Base-by-base conservation (phyloP, 2,888 invertebrate species). In the Laspeyria flexula region DNA sequence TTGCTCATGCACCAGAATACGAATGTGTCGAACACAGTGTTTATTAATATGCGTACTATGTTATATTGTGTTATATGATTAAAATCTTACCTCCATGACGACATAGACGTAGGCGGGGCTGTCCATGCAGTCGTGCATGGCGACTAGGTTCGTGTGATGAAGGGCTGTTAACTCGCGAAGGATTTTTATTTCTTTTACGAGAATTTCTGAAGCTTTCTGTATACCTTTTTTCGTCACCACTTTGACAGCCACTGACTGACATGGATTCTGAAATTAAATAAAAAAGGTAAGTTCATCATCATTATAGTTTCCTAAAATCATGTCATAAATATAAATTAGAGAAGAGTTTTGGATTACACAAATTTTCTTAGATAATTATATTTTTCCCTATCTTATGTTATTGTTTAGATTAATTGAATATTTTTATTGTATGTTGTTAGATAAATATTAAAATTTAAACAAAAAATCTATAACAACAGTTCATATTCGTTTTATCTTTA, bases 181-280 rank as follows among this genome's bases (percentile, higher is more conserved):
- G 78, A 99, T 99, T 93, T 99, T 99, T 66, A 99, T 99, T 93
- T 99, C 99, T 86, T 99, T 99, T 59, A 97, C 97, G 37, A 99
- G 95, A 62, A 99, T 94, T 90, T 98, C 99, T 85, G 99, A 99
- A 39, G 99, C 98, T 89, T 99, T 99, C 52, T 97, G 96, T 72
- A 99, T 94, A 78, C 97, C 99, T 90, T 99, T 99, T 93, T 99
- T 99, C 12, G 98, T 97, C 65, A 99, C 99, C 82, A 97, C 97
- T 92, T 99, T 99, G 63, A 99, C 98, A 68, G 99, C 99, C 60
- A 99, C 99, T 23, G 96, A 95, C 71, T 95, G 94, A 72, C 95
- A 95, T 62, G 95, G 95, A 90, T 96, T 96, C 99, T 99, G 93
- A 64, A 72, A 74, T 55, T 54, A 58, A 52, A 55, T 44, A 10